Conservation (phyloP, 2,888 invertebrate species). For the Macrosiphum euphorbiae region DNA sequence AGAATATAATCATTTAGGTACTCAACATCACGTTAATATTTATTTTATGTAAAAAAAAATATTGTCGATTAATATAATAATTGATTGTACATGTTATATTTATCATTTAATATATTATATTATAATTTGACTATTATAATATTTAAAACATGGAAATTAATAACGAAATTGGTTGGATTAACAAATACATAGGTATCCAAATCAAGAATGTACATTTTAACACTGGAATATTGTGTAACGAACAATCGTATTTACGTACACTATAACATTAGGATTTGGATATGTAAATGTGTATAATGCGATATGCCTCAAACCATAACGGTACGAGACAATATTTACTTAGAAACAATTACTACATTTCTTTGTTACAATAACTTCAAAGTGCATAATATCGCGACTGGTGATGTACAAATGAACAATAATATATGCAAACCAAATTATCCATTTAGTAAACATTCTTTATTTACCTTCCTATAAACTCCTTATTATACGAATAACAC, state of each 20-base stretch:
- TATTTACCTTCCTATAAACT: slow-evolving; percentile 44
- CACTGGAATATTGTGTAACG: neutral
- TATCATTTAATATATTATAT: too few species aligned
- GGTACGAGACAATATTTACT: slow-evolving; percentile 35
- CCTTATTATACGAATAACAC: slow-evolving; percentile 8
- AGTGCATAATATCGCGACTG: slow-evolving; percentile 21
- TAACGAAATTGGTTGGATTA: neutral
- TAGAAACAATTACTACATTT: slow-evolving; percentile 54
- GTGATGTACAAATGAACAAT: slow-evolving; percentile 46
- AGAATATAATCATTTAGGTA: neutral
- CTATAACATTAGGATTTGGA: slow-evolving; percentile 27
- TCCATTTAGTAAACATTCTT: slow-evolving; percentile 48
- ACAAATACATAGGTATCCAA: neutral
- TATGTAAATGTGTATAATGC: slow-evolving; percentile 36
- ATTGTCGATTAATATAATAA: neutral
- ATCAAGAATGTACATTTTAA: neutral
- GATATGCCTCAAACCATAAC: slow-evolving; percentile 11
- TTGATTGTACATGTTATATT: too few species aligned
- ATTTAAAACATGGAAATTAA: neutral
- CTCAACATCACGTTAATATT: neutral
- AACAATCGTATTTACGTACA: neutral
- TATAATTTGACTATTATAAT: neutral
- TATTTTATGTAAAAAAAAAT: neutral
- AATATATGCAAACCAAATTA: slow-evolving; percentile 58
- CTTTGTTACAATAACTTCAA: slow-evolving; percentile 55